Evolutionary conservation across 2,797 vertebrate genomes (phyloP).

Genomic region (Alcedo quadribrachys): DNA sequence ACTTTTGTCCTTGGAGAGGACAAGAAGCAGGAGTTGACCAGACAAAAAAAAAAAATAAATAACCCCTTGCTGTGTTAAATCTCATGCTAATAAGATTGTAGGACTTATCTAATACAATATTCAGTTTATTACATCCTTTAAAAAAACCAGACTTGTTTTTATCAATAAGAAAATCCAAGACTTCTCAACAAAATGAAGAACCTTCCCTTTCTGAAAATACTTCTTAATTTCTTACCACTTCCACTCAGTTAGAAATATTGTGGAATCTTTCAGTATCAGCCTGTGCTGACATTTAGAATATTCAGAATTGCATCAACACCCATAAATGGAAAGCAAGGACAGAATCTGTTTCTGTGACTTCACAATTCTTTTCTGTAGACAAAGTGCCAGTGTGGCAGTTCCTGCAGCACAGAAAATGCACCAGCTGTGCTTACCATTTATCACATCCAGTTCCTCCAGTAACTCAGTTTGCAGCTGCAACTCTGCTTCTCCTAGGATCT

Average conservation of each 20-base stretch:
- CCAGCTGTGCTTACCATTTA: constrained; percentile 68
- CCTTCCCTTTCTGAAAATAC: not conserved
- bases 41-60: not conserved
- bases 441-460: constrained; percentile 73
- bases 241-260: not conserved
- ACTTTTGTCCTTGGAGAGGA: not conserved
- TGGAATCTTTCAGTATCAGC: not conserved
- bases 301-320: not conserved
- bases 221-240: not conserved
- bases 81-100: not conserved
- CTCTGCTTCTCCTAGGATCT: constrained; percentile 87
- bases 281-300: not conserved
- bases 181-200: not conserved
- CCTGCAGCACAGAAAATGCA: not conserved
- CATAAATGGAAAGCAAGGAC: not conserved
- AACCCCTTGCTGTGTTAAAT: not conserved
- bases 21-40: not conserved
- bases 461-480: constrained; percentile 87
- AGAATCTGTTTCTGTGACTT: not conserved
- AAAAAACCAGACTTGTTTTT: not conserved
- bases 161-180: not conserved
- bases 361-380: not conserved
- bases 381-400: not conserved
- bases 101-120: not conserved
- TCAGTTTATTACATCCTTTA: not conserved